Percentiles rank a stretch among this genome's conserved stretches.
Conservation (phyloP, 2,113 vertebrate species). For the Phasianus colchicus region DNA sequence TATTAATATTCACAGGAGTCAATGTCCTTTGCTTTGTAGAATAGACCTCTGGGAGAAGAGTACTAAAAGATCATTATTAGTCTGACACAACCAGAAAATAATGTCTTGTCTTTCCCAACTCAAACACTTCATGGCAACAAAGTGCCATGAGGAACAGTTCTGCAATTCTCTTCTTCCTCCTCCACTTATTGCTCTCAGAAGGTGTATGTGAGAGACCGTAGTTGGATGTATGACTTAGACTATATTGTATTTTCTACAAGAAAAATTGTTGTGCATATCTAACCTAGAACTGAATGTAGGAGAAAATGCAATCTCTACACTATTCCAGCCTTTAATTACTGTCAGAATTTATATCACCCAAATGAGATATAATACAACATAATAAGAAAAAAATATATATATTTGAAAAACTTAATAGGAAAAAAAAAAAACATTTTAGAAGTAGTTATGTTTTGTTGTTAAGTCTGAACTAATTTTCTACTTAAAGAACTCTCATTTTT, state of each 20-base stretch:
- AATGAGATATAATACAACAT: background rate
- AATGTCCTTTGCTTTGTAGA: background rate
- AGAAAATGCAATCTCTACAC: background rate
- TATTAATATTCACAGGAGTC: background rate
- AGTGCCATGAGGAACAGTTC: background rate
- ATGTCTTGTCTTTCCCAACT: conserved; percentile 3
- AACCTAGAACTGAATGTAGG: background rate
- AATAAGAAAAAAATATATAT: background rate
- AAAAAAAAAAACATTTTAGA: background rate
- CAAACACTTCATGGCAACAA: background rate
- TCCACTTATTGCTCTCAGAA: background rate
- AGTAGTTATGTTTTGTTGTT: background rate
- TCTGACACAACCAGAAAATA: background rate
- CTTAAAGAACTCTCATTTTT: background rate
- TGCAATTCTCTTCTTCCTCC: background rate
- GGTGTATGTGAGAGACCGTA: background rate
- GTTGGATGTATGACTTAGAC: background rate
- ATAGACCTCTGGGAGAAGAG: background rate
- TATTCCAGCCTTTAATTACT: background rate
- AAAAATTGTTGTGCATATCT: background rate
- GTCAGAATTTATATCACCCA: background rate
- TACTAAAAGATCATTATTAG: conserved; percentile 11
- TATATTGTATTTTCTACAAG: background rate
- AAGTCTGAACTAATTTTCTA: background rate
- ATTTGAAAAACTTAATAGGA: background rate